These are phyloP conservation scores for Capricornis sumatraensis DNA, from an alignment of 2,113 vertebrate species.

Conservation along the genomic window DNA sequence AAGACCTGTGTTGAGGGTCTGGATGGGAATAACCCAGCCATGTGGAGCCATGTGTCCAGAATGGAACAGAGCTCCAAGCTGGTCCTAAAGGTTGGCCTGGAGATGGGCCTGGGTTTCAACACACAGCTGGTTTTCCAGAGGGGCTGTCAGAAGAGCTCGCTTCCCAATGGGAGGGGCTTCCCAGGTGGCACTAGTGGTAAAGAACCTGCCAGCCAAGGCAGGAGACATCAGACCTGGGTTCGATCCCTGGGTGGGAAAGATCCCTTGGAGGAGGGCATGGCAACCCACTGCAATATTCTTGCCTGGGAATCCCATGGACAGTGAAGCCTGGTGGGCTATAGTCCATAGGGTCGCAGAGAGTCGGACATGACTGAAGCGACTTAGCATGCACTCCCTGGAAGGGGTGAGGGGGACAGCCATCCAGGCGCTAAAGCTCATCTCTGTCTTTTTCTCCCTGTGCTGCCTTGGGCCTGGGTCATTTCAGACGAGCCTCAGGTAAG, in stretches of 20 bases:
- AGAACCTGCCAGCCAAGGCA: neutral
- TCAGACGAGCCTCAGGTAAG: constrained; percentile 85
- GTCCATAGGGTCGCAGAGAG: neutral
- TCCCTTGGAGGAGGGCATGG: neutral
- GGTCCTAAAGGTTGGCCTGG: neutral
- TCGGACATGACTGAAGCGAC: neutral
- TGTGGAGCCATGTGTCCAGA: neutral
- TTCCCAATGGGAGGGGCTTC: neutral
- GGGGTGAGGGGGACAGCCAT: neutral
- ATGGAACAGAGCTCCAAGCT: neutral
- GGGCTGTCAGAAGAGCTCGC: neutral
- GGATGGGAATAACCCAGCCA: neutral
- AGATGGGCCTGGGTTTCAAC: neutral
- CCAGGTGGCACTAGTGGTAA: neutral
- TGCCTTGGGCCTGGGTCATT: constrained; percentile 76
- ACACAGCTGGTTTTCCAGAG: neutral
- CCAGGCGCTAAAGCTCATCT: constrained; percentile 68
- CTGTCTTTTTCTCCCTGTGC: constrained; percentile 77
- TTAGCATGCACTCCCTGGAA: neutral
- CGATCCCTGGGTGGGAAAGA: neutral
- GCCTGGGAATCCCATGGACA: neutral
- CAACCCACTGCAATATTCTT: neutral
- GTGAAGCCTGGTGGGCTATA: neutral
- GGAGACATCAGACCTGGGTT: neutral
- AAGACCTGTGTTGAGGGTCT: neutral